A percentile compares a stretch with the other conserved stretches of the same genome.
These are phyloP conservation scores for Sinhomidia bicolor DNA, from an alignment of 2,888 invertebrate species.

Conservation along the genomic window DNA sequence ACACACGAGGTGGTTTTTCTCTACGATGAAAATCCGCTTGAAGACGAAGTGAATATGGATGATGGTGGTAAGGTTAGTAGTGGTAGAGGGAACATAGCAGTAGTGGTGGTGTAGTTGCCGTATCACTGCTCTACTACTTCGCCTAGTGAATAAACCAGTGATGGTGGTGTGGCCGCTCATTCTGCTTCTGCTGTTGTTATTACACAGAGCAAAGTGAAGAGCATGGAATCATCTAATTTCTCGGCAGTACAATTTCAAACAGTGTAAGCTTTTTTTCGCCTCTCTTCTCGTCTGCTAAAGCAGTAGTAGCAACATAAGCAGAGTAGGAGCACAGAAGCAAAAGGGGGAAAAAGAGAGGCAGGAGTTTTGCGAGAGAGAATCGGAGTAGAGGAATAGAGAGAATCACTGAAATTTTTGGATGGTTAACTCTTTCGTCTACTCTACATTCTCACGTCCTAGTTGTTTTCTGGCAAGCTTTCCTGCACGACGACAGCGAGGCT, in stretches of 20 bases:
- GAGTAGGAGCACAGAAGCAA: conserved; percentile 49
- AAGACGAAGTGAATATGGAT: not conserved
- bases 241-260: conserved; percentile 31
- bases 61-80: conserved; percentile 2
- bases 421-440: conserved; percentile 74
- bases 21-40: conserved; percentile 22
- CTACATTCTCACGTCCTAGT: conserved; percentile 79
- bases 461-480: conserved; percentile 80
- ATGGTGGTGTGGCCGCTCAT: not conserved
- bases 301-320: conserved; percentile 15
- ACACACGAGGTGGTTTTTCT: conserved; percentile 27
- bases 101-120: not conserved
- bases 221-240: conserved; percentile 60
- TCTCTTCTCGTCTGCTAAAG: not conserved
- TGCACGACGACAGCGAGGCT: conserved; percentile 77
- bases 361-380: not conserved
- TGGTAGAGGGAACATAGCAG: not conserved
- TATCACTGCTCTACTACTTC: not conserved
- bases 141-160: not conserved
- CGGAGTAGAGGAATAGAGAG: conserved; percentile 27
- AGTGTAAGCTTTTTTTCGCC: conserved; percentile 30
- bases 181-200: too few species aligned
- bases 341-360: conserved; percentile 23
- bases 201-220: conserved; percentile 5
- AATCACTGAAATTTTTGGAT: conserved; percentile 71